phyloP scores from a whole-genome alignment of 1,140 invertebrate genomes.

The Linepithema humile region DNA sequence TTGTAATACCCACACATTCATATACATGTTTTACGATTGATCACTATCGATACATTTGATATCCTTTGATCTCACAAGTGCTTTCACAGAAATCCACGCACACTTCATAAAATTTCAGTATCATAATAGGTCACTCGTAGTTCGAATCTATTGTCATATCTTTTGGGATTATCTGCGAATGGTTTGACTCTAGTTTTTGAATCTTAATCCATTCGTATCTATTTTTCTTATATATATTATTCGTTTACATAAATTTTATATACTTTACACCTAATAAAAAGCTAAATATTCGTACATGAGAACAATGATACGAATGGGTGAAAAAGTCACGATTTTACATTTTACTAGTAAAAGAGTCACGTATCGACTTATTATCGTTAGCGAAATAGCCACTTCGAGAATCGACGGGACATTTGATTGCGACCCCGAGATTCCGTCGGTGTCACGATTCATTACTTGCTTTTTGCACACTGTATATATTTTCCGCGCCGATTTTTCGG shows the following conservation, averaged over 20 bases:
- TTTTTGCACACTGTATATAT: conserved; percentile 8
- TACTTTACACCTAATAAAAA: background rate
- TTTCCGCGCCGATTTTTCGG: background rate
- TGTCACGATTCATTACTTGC: conserved; percentile 3
- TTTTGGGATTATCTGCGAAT: background rate
- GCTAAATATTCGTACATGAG: background rate
- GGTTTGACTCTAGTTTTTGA: background rate
- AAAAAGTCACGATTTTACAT: background rate
- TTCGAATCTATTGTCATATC: background rate
- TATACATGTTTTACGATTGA: background rate
- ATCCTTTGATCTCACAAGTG: background rate
- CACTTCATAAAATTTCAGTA: background rate
- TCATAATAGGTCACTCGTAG: background rate
- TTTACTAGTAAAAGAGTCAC: background rate
- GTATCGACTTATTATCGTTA: background rate
- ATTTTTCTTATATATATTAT: background rate
- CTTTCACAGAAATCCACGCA: background rate
- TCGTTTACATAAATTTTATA: too few species aligned
- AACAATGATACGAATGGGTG: background rate
- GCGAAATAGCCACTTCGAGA: conserved; percentile 12
- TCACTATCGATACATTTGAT: background rate
- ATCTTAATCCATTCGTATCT: background rate
- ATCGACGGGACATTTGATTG: conserved; percentile 58
- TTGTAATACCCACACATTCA: background rate
- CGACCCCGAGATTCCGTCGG: conserved; percentile 53